phyloP scores from a whole-genome alignment of 2,888 invertebrate species.

The Argyra leucocephala region DNA sequence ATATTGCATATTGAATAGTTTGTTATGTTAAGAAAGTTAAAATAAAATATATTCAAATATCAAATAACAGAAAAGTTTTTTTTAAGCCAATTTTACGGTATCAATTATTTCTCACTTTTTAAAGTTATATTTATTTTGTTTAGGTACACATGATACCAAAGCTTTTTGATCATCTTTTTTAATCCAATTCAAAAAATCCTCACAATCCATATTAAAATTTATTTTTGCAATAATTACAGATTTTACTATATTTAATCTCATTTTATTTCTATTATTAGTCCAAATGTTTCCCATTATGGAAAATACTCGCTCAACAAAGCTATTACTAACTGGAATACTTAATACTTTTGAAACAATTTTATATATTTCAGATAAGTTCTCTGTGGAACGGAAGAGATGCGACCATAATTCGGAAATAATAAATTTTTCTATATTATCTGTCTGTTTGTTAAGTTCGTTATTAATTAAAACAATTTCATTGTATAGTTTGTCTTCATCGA shows the following conservation, averaged over 20 bases:
- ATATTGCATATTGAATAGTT: conserved; percentile 3
- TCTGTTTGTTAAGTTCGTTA: conserved; percentile 10
- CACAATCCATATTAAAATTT: conserved; percentile 10
- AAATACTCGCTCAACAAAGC: conserved; percentile 7
- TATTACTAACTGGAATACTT: conserved; percentile 9
- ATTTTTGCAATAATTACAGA: conserved; percentile 7
- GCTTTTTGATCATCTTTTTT: conserved; percentile 9
- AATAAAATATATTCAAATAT: conserved; percentile 8
- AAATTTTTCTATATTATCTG: conserved; percentile 10
- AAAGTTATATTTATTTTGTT: conserved; percentile 10
- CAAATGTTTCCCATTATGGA: conserved; percentile 9
- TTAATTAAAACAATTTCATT: conserved; percentile 10
- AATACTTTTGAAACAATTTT: conserved; percentile 9
- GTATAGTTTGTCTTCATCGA: conserved; percentile 11
- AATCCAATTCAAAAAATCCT: conserved; percentile 11
- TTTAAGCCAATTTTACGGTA: conserved; percentile 7
- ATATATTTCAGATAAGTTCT: conserved; percentile 10
- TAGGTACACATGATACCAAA: conserved; percentile 10
- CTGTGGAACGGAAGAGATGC: conserved; percentile 11
- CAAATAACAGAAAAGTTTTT: conserved; percentile 8
- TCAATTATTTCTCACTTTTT: conserved; percentile 7
- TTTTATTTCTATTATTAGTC: conserved; percentile 7
- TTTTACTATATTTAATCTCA: conserved; percentile 10
- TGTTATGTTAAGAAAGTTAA: conserved; percentile 8
- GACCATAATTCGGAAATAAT: conserved; percentile 10